Base-by-base conservation (phyloP, 2,797 vertebrate species). In the Clarias platycephalus region DNA sequence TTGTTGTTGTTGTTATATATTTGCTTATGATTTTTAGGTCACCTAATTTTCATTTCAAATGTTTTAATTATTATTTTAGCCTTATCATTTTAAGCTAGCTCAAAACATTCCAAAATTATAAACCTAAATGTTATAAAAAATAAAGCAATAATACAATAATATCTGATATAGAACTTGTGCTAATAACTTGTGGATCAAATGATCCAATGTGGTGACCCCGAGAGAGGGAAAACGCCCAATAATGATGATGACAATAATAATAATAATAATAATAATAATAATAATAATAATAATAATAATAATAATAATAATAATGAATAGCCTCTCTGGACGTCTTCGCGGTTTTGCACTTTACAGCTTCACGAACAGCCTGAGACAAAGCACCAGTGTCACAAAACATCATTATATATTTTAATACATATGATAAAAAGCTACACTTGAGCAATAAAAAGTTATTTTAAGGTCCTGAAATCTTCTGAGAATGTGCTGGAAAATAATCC, bases 341-440 rank as follows among this genome's bases (percentile, higher is more conserved):
- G 20, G 16, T 60, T 57, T 28, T 5, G 10, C 18, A 76, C 72
- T 58, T 58, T 57, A 58, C 85, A 86, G 83, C 83, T 85, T 86
- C 66, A 83, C 28, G 31, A 81, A 82, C 31, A 44, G 82, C 80
- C 34, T 44, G 58, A 78, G 76, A 78, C 24, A 28, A 26, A 63
- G 57, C 76, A 63, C 76, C 58, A 76, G 72, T 75, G 49, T 75
- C 72, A 75, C 28, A 40, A n/a, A 78, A 40, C 57, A 62, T 63
- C 58, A 44, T 64, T 9, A 44, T 44, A 26, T 26, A 44, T 1
- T 64, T 63, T 0, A 10, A 49, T 49, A 63, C 24, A 8, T 79
- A 63, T 8, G 0, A 79, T 79, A 78, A 79, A 79, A 79, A 63
- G 60, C 77, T 28, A 28, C 58, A 44, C n/a, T 49, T 6, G 15